A percentile compares a stretch with the other conserved stretches of the same genome.
Conservation (phyloP, 2,888 invertebrate genomes). For the Philhelius pedissequus region DNA sequence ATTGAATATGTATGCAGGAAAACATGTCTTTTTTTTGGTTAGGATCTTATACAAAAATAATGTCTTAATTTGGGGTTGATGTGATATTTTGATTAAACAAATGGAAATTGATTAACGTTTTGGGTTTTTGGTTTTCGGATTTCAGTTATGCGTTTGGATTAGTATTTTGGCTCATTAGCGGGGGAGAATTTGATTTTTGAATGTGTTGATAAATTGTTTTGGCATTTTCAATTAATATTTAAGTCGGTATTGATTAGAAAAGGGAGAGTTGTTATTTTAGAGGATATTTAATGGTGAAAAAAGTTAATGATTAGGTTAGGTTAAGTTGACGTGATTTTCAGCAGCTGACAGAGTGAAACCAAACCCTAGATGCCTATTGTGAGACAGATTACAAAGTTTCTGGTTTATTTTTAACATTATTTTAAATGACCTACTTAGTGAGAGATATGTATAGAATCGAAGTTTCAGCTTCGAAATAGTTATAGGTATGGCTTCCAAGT, state of each 20-base stretch:
- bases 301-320: too few species aligned
- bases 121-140: constrained; percentile 3
- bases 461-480: too few species aligned
- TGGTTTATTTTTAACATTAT: too few species aligned
- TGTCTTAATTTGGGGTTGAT: constrained; percentile 60
- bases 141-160: background rate
- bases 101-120: constrained; percentile 57
- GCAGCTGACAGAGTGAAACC: too few species aligned
- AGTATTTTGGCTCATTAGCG: constrained; percentile 6
- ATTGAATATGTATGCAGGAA: constrained; percentile 21
- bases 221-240: constrained; percentile 21
- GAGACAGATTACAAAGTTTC: too few species aligned
- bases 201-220: constrained; percentile 23
- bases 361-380: too few species aligned
- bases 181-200: constrained; percentile 4
- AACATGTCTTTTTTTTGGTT: constrained; percentile 9
- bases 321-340: too few species aligned
- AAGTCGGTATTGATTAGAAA: background rate
- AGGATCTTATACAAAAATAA: constrained; percentile 18
- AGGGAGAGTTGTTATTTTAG: background rate
- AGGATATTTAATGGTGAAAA: background rate
- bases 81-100: constrained; percentile 63
- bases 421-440: too few species aligned
- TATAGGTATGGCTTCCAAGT: too few species aligned
- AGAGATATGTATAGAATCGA: too few species aligned